Percentiles rank a stretch among this genome's conserved stretches.
Conservation (phyloP, 2,888 invertebrate species). For the Julus scandinavius region DNA sequence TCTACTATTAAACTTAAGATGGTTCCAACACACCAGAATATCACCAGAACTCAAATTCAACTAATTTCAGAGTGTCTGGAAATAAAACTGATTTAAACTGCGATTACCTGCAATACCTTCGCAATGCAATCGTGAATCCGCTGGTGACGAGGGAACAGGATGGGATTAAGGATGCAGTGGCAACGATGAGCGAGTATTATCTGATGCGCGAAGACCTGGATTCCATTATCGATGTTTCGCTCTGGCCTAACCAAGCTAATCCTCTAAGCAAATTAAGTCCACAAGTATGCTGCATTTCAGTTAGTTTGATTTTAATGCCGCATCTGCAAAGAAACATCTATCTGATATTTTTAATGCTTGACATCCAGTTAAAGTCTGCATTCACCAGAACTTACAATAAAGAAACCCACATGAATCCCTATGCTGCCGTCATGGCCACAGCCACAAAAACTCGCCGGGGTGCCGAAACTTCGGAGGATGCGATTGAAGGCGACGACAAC, state of each 20-base stretch:
- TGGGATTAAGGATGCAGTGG: slow-evolving; percentile 77
- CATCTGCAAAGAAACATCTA: slow-evolving; percentile 44
- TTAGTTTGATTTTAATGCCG: not conserved
- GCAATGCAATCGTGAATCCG: slow-evolving; percentile 80
- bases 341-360: not conserved
- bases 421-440: slow-evolving; percentile 72
- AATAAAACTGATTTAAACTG: slow-evolving; percentile 84
- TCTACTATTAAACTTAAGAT: not conserved
- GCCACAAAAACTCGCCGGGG: slow-evolving; percentile 66
- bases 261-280: slow-evolving; percentile 80
- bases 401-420: slow-evolving; percentile 79
- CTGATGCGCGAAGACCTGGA: slow-evolving; percentile 92
- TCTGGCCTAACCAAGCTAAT: slow-evolving; percentile 84
- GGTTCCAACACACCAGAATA: not conserved
- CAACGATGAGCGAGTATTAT: slow-evolving; percentile 84
- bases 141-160: slow-evolving; percentile 76
- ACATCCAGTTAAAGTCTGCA: slow-evolving; percentile 84
- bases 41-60: slow-evolving; percentile 56
- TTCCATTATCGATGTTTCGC: slow-evolving; percentile 82
- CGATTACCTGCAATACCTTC: slow-evolving; percentile 86
- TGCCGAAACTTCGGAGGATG: slow-evolving; percentile 63
- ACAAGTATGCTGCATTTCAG: slow-evolving; percentile 66
- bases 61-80: slow-evolving; percentile 75
- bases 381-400: slow-evolving; percentile 95
- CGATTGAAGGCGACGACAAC: slow-evolving; percentile 54